phyloP scores from a whole-genome alignment of 2,888 invertebrate species.

The Amblyjoppa fuscipennis region DNA sequence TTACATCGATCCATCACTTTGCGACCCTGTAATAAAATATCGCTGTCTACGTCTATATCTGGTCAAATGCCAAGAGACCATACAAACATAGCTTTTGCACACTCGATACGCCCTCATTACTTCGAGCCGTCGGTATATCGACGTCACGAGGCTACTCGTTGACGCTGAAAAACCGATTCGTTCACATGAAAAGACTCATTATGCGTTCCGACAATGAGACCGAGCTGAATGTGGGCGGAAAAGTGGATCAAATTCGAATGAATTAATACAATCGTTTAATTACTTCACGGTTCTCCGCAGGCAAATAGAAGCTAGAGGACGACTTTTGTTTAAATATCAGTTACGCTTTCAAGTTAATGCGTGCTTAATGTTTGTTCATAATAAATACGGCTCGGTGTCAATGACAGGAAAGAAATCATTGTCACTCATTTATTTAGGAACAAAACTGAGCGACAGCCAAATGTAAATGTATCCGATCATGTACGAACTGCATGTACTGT shows the following conservation, averaged over 20 bases:
- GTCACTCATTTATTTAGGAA: neutral
- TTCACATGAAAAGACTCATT: neutral
- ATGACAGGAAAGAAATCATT: neutral
- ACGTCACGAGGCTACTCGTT: neutral
- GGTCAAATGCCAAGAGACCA: too few species aligned
- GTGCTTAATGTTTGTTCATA: neutral
- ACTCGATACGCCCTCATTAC: too few species aligned
- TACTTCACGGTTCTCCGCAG: neutral
- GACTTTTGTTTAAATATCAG: neutral
- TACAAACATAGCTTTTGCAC: too few species aligned
- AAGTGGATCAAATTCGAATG: neutral
- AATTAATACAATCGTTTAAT: neutral
- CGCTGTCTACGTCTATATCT: neutral
- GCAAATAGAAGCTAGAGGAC: neutral
- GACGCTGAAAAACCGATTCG: neutral
- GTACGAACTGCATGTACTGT: neutral
- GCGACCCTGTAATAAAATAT: slow-evolving; percentile 3
- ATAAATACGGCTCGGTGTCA: neutral
- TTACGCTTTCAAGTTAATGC: neutral
- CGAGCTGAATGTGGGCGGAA: neutral
- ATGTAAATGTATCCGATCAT: neutral
- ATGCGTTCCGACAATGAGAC: neutral
- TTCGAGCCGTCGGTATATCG: neutral
- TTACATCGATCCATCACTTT: slow-evolving; percentile 1
- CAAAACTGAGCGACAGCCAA: neutral